Evolutionary conservation across 2,888 invertebrate genomes (phyloP), one percentile per base, ranked within the genome.

Genomic region (Malthinus flaveolus): DNA sequence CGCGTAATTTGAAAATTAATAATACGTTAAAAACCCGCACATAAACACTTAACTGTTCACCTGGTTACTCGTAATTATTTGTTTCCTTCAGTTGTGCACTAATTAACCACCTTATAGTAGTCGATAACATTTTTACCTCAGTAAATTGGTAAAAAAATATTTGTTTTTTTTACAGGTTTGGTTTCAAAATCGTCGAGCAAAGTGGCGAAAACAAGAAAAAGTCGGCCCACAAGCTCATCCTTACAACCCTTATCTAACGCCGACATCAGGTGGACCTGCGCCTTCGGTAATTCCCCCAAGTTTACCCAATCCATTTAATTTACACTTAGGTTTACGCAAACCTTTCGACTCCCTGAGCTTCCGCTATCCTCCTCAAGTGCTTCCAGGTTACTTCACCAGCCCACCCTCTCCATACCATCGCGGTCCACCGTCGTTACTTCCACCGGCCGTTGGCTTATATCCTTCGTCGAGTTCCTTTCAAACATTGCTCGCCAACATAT

Each of bases 131-230:
- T 32, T 39, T 32, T 39, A 42, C 37, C 36, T 11, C 36, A 11
- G 39, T 13, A 15, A 12, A 9, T 31, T 32, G 39, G 39, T 31
- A 50, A 39, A 39, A 32, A 37, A 37, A 7, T n/a, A 10, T 8
- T 2, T 11, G 15, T n/a, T 33, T 37, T 53, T 49, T 32, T 54
- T 54, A n/a, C 85, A 94, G 94, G 94, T 95, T 4, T 94, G 94
- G 94, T 95, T 94, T 78, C 94, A 95, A 82, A 95, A 95, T 78
- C 85, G 94, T 1, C 84, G 94, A 36, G 94, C 94, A 45, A 95
- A 95, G 80, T 95, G 94, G 94, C 84, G 95, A 36, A 95, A 95
- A 74, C 93, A 93, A 74, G 94, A 94, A 79, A 94, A 93, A 79
- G 94, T 94, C 56, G 94, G 94, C 0, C 94, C 94, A 0, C 90